A percentile compares a stretch with the other conserved stretches of the same genome.
These are phyloP conservation scores for Cinara cedri DNA, from an alignment of 2,888 invertebrate species.

Conservation along the genomic window DNA sequence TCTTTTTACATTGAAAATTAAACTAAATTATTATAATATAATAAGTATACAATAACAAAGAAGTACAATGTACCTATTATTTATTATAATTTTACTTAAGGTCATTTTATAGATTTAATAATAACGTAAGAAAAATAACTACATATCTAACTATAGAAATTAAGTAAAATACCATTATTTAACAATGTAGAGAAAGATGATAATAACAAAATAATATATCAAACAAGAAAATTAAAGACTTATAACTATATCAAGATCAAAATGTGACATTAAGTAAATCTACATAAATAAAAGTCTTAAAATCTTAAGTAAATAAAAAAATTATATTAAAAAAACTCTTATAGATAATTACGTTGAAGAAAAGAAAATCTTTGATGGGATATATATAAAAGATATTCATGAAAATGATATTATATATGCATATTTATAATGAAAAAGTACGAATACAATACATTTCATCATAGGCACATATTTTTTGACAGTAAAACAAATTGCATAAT, in stretches of 20 bases:
- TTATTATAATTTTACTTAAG: too few relatives aligned
- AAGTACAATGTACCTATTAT: too few relatives aligned
- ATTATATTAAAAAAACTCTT: background rate
- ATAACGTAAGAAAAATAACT: too few relatives aligned
- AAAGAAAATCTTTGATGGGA: background rate
- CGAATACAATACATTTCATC: background rate
- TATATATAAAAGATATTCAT: background rate
- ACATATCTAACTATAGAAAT: slow-evolving; percentile 23
- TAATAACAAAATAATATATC: background rate
- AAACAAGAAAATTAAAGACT: slow-evolving; percentile 3
- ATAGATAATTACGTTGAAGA: background rate
- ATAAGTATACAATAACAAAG: background rate
- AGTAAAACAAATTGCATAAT: background rate
- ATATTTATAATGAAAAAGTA: slow-evolving; percentile 31
- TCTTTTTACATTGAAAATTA: background rate
- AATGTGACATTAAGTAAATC: background rate
- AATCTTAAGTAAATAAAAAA: background rate
- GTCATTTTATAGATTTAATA: too few relatives aligned
- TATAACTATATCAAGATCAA: background rate
- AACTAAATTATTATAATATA: background rate
- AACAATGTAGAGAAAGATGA: slow-evolving; percentile 3
- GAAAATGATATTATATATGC: background rate
- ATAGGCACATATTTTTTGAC: background rate
- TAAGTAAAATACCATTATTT: background rate
- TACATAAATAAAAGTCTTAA: too few relatives aligned